Evolutionary conservation across 2,888 invertebrate genomes (phyloP), one percentile per base, ranked within the genome.

Genomic region (Amblyteles armatorius): DNA sequence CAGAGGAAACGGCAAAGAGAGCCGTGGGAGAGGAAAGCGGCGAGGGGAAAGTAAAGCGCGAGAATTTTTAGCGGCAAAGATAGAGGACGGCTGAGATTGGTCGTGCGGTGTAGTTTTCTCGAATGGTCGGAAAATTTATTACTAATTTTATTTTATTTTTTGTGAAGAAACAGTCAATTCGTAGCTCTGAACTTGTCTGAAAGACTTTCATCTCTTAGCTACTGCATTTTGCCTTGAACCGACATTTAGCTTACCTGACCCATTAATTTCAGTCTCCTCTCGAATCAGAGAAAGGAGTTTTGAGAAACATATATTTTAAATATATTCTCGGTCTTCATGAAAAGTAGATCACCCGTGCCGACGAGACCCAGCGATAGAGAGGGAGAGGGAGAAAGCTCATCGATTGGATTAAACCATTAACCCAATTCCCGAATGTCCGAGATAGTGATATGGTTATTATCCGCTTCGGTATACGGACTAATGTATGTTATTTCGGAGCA

Each of bases 381-480:
- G 36, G 36, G 29, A 63, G 26, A 63, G 48, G 57, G 74, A 65
- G 65, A 82, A 22, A 68, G 74, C 40, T 73, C 77, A 69, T 79
- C 50, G 72, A 48, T 82, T 80, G 60, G 72, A 85, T 80, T 55
- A 63, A 76, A 77, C 79, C 79, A 82, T 85, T 82, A 79, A 85
- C 82, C 85, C 79, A 82, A 76, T 77, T 85, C 63, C 63, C 48
- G 50, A 68, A 73, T 79, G 44, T 82, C 71, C 67, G 76, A 60
- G 72, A 85, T 82, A 85, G 74, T 40, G 77, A 82, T 82, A 79
- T 73, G 71, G 82, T 80, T 82, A 82, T 85, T 82, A 82, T 44
- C 60, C 67, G 79, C 72, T 22, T 52, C 50, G 55, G 82, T 52
- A 67, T 67, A 79, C 79, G 67, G 79, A 72, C 77, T 77, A 82